Percentiles rank a stretch among this genome's conserved stretches.
Evolutionary conservation across 1,140 invertebrate species (phyloP).

Genomic region (Drosophila neocordata): DNA sequence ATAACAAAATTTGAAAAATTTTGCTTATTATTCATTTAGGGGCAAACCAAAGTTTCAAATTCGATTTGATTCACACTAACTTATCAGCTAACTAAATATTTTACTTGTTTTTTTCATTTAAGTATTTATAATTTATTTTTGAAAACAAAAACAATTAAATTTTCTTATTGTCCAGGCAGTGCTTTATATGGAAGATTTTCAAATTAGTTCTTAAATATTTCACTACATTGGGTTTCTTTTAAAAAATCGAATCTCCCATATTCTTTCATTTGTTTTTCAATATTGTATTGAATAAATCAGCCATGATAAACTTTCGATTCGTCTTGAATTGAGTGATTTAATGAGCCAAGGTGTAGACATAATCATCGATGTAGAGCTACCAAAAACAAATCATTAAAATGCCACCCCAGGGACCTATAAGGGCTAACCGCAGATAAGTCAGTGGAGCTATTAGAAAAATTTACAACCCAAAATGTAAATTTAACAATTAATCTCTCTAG

Average conservation of each 20-base stretch:
- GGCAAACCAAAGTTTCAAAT: too few relatives aligned
- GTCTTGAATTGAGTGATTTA: conserved; percentile 42
- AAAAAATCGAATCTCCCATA: not conserved
- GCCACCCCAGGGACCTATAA: conserved; percentile 40
- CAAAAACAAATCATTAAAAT: conserved; percentile 45
- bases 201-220: too few relatives aligned
- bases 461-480: conserved; percentile 7
- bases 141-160: too few relatives aligned
- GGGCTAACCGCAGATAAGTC: conserved; percentile 16
- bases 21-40: not conserved
- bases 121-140: too few relatives aligned
- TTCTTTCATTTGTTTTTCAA: not conserved
- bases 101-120: too few relatives aligned
- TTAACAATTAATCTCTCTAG: conserved; percentile 2
- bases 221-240: too few relatives aligned
- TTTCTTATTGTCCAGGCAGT: too few relatives aligned
- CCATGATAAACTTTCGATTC: not conserved
- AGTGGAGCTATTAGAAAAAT: conserved; percentile 21
- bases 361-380: conserved; percentile 8
- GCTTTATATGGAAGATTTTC: too few relatives aligned
- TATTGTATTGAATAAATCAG: not conserved
- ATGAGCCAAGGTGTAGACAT: conserved; percentile 43
- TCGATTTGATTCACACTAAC: too few relatives aligned
- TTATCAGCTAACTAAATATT: too few relatives aligned
- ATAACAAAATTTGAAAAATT: not conserved